Evolutionary conservation across 2,113 vertebrate species (phyloP), one percentile per base, ranked within the genome.

Genomic region (Cyprinus carpio): DNA sequence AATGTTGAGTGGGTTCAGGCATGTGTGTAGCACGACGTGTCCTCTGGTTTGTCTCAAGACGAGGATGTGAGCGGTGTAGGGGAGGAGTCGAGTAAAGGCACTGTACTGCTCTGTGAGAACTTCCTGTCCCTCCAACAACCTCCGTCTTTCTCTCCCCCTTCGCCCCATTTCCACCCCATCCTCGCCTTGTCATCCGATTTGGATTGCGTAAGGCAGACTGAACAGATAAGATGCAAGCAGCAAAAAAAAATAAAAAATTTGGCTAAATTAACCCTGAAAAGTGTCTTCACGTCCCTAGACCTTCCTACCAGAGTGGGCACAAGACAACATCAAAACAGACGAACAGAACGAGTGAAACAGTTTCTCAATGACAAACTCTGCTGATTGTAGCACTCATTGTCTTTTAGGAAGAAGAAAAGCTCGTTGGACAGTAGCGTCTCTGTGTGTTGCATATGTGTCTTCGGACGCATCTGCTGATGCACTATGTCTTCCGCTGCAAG

Each of bases 61-160:
- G 87, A 86, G 25, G 43, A 49, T n/a, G 23, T 9, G 40, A 81
- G 40, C 62, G 11, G 31, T 6, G 15, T 15, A 40, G 56, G 54
- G 82, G 5, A 76, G 31, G 40, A 87, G 88, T 91, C 91, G 92
- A 92, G 90, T 93, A 95, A 95, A 97, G 97, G 97, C 96, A 97
- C 97, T 97, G 95, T 89, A 91, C 88, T 92, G 93, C 78, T 90
- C 90, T 91, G 91, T 90, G 91, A 90, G 92, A 87, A 79, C 31
- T 25, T 49, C 86, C 84, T 86, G 40, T 91, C 49, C n/a, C 16
- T 34, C 25, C 8, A 71, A 89, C 65, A 72, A 74, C n/a, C 79
- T 0, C 89, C 89, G 85, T 89, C 90, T 85, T 89, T 88, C 85
- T 87, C 65, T 76, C 43, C 43, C 27, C 56, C 74, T 65, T 75